Base-by-base conservation (phyloP, 2,888 invertebrate species). In the Hemicrepidius hirtus region DNA sequence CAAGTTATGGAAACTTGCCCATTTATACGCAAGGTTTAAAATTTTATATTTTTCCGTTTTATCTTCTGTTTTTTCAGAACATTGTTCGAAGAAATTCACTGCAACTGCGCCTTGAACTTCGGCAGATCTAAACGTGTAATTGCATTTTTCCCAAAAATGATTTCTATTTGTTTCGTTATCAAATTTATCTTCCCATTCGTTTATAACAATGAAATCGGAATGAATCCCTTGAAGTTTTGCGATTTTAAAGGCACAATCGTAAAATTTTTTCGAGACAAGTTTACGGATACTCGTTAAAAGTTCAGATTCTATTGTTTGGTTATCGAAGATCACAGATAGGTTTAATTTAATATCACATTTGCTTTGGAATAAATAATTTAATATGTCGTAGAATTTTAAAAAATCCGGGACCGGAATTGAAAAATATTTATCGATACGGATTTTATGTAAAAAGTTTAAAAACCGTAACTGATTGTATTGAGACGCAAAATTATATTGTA, bases 401-500 rank as follows among this genome's bases (percentile, higher is more conserved):
- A 77, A 71, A 59, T 74, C 63, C 6, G 76, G 75, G 7, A 74
- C 13, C 5, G 82, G 81, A 16, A 86, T 83, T 72, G 83, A 78
- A 68, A 92, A 88, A 76, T 90, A 90, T 73, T 87, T 87, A 35
- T 88, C 89, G 77, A 92, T 89, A 63, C 91, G 88, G 0, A 90
- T 87, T 20, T 88, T 86, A 60, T 89, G 88, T 40, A 93, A 84
- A 73, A 89, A 88, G 59, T 88, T 87, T 1, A 95, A 84, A 75
- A 93, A 91, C 77, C 90, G 88, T 35, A 90, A 88, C 83, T 93
- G 92, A 79, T 92, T 89, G 77, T 88, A 88, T 0, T 90, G 87
- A 63, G 93, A 93, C 41, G 88, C 87, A 76, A 93, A 91, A 76
- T 90, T 90, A 71, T 89, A 85, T 65, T 89, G 89, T 0, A 94